phyloP scores from a whole-genome alignment of 1,140 invertebrate species.

The Babylonia areolata region DNA sequence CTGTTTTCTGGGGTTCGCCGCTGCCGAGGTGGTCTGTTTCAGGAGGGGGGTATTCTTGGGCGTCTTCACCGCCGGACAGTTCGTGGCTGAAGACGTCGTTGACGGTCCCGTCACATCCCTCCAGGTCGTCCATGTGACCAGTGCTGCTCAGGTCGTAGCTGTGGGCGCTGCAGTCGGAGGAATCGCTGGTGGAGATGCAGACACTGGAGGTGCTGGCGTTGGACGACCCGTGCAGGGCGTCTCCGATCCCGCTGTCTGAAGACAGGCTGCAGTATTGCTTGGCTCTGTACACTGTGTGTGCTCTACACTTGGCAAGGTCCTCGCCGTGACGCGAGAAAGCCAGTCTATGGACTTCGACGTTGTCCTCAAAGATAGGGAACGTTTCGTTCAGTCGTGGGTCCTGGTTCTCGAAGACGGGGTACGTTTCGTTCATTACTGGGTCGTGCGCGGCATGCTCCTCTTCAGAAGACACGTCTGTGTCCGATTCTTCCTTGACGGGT shows the following conservation, averaged over 20 bases:
- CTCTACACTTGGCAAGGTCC: neutral
- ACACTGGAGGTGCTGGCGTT: neutral
- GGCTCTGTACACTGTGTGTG: neutral
- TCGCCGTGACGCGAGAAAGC: neutral
- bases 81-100: neutral
- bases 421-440: neutral
- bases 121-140: neutral
- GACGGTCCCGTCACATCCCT: neutral
- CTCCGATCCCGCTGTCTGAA: neutral
- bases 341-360: neutral
- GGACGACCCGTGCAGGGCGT: neutral
- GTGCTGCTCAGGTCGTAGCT: neutral
- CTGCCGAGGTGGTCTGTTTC: no score
- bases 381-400: neutral
- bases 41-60: neutral
- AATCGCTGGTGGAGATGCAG: neutral
- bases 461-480: no score
- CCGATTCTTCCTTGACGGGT: neutral
- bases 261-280: neutral
- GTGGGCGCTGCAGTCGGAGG: neutral
- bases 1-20: neutral
- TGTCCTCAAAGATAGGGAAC: conserved; percentile 1
- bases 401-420: neutral
- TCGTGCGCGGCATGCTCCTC: no score
- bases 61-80: neutral